Conservation (phyloP, 2,888 invertebrate genomes). For the Coremacera marginata region DNA sequence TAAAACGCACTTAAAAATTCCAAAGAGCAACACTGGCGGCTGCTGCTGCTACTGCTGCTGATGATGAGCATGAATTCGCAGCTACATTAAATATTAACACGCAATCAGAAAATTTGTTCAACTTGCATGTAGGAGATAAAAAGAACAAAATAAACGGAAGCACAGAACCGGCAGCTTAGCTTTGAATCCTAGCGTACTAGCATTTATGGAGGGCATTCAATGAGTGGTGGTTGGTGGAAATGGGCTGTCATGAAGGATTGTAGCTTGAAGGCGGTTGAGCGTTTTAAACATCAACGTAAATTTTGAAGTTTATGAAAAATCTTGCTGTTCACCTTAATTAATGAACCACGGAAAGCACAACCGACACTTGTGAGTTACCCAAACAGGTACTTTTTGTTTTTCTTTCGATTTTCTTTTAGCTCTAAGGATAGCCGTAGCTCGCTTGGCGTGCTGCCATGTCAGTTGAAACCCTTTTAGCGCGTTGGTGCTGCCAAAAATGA, state of each 20-base stretch:
- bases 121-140: slow-evolving; percentile 18
- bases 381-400: too few relatives aligned
- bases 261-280: neutral
- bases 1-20: slow-evolving; percentile 32
- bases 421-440: too few relatives aligned
- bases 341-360: slow-evolving; percentile 4
- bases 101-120: slow-evolving; percentile 44
- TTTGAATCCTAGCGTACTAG: too few relatives aligned
- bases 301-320: slow-evolving; percentile 29
- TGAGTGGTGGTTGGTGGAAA: neutral
- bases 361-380: neutral
- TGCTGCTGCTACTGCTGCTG: neutral
- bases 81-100: slow-evolving; percentile 46
- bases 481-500: slow-evolving; percentile 35
- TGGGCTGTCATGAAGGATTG: neutral
- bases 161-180: neutral
- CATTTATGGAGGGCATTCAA: neutral
- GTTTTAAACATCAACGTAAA: neutral
- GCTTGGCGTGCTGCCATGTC: neutral
- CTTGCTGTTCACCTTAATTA: slow-evolving; percentile 16
- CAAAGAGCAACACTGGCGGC: slow-evolving; percentile 36
- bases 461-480: slow-evolving; percentile 23
- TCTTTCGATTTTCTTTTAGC: too few relatives aligned
- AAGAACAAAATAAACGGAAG: neutral
- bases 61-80: slow-evolving; percentile 16